Evolutionary conservation across 2,113 vertebrate species (phyloP).

Genomic region (Anthoscopus minutus): DNA sequence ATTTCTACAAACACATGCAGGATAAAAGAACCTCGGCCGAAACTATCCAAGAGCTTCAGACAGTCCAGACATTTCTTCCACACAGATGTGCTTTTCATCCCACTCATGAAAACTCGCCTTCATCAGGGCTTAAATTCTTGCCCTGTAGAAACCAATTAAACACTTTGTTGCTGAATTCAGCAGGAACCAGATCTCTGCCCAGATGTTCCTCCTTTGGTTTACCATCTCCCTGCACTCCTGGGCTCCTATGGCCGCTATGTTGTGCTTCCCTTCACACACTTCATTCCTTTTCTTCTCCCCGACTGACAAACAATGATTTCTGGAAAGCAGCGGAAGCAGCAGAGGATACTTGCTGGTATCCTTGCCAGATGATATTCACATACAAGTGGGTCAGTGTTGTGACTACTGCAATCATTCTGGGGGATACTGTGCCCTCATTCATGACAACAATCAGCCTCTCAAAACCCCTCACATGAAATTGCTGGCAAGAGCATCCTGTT

Average conservation of each 20-base stretch:
- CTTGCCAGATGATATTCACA: conserved; percentile 33
- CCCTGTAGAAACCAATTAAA: not conserved
- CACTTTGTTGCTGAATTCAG: not conserved
- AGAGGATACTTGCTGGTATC: not conserved
- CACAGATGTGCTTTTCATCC: not conserved
- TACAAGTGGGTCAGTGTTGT: conserved; percentile 10
- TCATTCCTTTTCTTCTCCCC: not conserved
- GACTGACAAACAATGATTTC: conserved; percentile 8
- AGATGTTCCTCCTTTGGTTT: conserved; percentile 32
- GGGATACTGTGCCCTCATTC: conserved; percentile 27
- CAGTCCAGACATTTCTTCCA: not conserved
- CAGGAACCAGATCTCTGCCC: not conserved
- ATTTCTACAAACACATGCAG: not conserved
- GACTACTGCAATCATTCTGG: not conserved
- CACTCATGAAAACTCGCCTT: not conserved
- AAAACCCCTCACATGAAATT: conserved; percentile 25
- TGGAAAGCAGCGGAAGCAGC: conserved; percentile 13
- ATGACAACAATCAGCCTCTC: conserved; percentile 8
- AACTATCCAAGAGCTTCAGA: not conserved
- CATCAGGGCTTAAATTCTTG: not conserved
- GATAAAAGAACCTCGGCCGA: not conserved
- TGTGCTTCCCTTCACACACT: not conserved
- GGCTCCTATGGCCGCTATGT: not conserved
- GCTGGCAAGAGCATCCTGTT: conserved; percentile 17
- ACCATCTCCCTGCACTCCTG: conserved; percentile 3